Conservation (phyloP, 2,888 invertebrate species). For the Volucella bombylans region DNA sequence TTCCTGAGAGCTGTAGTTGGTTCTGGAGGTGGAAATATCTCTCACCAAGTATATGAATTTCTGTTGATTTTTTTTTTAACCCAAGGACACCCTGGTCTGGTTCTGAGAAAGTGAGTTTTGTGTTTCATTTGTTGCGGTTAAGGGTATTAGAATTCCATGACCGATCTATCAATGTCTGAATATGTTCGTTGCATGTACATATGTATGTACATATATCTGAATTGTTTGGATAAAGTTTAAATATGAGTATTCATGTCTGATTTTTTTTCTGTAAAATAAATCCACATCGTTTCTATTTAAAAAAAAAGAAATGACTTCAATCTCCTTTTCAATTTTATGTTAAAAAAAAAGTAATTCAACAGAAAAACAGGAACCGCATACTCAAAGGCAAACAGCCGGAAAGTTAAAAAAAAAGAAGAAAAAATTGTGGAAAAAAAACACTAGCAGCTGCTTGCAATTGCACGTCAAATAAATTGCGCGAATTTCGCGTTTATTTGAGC, state of each 20-base stretch:
- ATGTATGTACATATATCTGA: background rate
- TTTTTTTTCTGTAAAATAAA: too few species aligned
- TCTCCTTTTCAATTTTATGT: conserved; percentile 6
- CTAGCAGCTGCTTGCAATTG: conserved; percentile 74
- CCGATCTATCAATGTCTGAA: conserved; percentile 64
- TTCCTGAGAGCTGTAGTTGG: conserved; percentile 23
- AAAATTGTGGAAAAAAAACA: conserved; percentile 24
- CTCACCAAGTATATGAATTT: conserved; percentile 4
- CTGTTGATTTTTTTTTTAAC: background rate
- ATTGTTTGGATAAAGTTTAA: background rate
- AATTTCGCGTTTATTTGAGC: conserved; percentile 74
- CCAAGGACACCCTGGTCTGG: conserved; percentile 16
- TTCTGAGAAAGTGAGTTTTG: background rate
- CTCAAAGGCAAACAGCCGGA: conserved; percentile 58
- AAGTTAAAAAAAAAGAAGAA: conserved; percentile 34
- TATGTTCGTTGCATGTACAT: conserved; percentile 4
- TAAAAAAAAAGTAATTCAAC: conserved; percentile 7
- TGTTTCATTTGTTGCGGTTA: conserved; percentile 27
- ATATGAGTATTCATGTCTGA: background rate
- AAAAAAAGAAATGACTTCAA: background rate
- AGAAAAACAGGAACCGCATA: conserved; percentile 57
- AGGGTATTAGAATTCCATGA: conserved; percentile 41
- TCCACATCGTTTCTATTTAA: conserved; percentile 9
- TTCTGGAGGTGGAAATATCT: conserved; percentile 22
- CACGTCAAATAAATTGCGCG: conserved; percentile 74